Base-by-base conservation (phyloP, 2,797 vertebrate species). In the Coranthus polyacanthus region DNA sequence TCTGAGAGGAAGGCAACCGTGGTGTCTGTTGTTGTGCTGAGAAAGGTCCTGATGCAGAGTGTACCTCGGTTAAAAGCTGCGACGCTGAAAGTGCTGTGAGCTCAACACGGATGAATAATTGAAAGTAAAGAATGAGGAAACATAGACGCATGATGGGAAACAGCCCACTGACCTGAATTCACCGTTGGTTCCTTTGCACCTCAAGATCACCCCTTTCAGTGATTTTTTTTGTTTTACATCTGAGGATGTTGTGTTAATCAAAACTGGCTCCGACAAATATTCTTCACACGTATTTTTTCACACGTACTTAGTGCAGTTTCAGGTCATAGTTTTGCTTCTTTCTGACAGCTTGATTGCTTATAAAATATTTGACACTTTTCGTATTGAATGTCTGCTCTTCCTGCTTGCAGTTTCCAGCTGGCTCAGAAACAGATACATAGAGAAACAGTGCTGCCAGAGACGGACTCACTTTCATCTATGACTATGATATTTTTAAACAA, bases 161-260 rank as follows among this genome's bases (percentile, higher is more conserved):
- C 74, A 92, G 66, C 90, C 88, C 83, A 92, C 81, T 92, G 87
- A 91, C 92, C 91, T 91, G 75, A 83, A 91, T 90, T 87, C 59
- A 55, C 37, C 26, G 47, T 56, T 72, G 49, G 43, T 13, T 49
- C 50, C 55, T 71, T 42, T 54, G 53, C 64, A 57, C 56, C 49
- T n/a, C 56, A 61, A 8, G 1, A 12, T 44, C 39, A 44, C 41
- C n/a, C 5, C 43, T 56, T n/a, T 42, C 22, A 26, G 10, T 26
- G n/a, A n/a, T 29, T 17, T n/a, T n/a, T n/a, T n/a, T n/a, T n/a
- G n/a, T n/a, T n/a, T 18, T 29, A 42, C 6, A n/a, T 32, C 29
- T 32, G 3, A 9, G n/a, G 42, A 5, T 12, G 3, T 41, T n/a
- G 38, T 2, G 37, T 55, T 41, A 6, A 29, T 54, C 12, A 24